Evolutionary conservation across 2,888 invertebrate genomes (phyloP), one percentile per base, ranked within the genome.

Genomic region (Athripsodes cinereus): DNA sequence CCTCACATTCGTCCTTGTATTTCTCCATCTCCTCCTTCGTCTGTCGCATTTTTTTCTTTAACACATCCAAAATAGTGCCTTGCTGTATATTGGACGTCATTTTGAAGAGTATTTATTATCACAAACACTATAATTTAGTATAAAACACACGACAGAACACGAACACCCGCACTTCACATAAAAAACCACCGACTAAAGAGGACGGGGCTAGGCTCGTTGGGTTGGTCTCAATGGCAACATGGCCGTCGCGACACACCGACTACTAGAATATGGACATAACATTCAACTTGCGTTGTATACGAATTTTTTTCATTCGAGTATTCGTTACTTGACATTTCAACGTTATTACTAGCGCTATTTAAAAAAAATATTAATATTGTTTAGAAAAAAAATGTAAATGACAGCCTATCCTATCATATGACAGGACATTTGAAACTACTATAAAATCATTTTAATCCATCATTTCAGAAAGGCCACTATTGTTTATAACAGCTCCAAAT

Each of bases 21-120:
- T 92, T 90, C 78, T 98, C 98, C 88, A 96, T 92, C 83, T 98
- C 98, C 78, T 96, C 96, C 81, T 96, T 96, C 70, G 96, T 93
- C 80, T 95, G 94, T 69, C 95, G 87, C 97, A 98, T 98, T 87
- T 98, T 99, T 86, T 96, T 96, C 86, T 98, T 98, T 72, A 98
- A 86, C 72, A 96, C 94, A 80, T 96, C 96, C 76, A 98, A 82
- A 69, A 97, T 88, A 71, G 92, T 90, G 73, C 93, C 93, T 82
- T 94, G 93, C 76, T 89, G 88, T 81, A 91, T 87, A 78, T 87
- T 90, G 74, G 90, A 85, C 82, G 91, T 88, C 91, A 91, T 92
- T 81, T 72, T 73, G 69, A 20, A 21, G 51, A 49, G 35, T 59
- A 59, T 55, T 59, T 59, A 55, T 55, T 59, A 56, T 55, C 60